Percentiles rank a stretch among this genome's conserved stretches.
These are phyloP conservation scores for Myiozetetes cayanensis DNA, from an alignment of 2,113 vertebrate species.

Conservation along the genomic window DNA sequence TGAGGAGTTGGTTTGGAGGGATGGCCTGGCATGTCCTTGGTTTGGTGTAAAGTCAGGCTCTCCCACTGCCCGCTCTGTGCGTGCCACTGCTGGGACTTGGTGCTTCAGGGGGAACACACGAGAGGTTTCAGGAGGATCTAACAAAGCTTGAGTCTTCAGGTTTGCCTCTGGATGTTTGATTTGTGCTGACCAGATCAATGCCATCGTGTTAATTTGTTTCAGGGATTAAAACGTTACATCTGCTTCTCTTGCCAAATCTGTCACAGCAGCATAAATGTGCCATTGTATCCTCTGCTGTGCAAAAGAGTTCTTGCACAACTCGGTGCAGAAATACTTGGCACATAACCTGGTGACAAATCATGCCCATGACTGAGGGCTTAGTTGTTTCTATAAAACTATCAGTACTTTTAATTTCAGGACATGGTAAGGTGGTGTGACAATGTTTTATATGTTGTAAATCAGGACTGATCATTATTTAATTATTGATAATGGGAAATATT, in stretches of 20 bases:
- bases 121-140: neutral
- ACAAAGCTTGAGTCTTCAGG: neutral
- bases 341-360: neutral
- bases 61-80: neutral
- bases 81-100: neutral
- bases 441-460: neutral
- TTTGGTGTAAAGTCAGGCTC: neutral
- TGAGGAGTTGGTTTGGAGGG: neutral
- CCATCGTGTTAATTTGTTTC: neutral
- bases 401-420: neutral
- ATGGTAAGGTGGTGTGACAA: neutral
- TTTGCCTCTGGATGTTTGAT: neutral
- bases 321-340: neutral
- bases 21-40: neutral
- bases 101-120: neutral
- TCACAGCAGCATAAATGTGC: neutral
- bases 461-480: neutral
- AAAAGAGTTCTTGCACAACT: constrained; percentile 8
- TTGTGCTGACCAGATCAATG: neutral
- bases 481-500: neutral
- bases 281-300: neutral
- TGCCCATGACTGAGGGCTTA: neutral
- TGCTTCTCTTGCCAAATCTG: neutral
- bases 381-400: neutral
- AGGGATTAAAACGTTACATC: neutral